Evolutionary conservation across 2,888 invertebrate genomes (phyloP), one percentile per base, ranked within the genome.

Genomic region (Andrena marginata): DNA sequence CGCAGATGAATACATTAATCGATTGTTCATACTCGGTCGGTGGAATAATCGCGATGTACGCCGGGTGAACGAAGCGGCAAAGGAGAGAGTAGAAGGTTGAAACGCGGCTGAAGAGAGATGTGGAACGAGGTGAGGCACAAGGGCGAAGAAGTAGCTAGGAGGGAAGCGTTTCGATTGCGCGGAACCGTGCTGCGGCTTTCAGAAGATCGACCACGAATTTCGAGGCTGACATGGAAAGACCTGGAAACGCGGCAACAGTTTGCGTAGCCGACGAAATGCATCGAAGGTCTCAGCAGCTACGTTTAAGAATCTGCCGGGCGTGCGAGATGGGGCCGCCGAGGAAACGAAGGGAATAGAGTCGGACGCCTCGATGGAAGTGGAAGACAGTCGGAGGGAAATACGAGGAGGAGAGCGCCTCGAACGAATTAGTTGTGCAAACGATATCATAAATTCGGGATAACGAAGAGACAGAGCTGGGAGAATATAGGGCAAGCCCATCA

Each of bases 1-100:
- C 71, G 75, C 76, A 71, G 82, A 80, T 76, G 82, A 82, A 80
- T 80, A 76, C 82, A 69, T 72, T 76, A 76, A 80, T 80, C 82
- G 80, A 82, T 82, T 80, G 82, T 76, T 82, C 80, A 71, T 63
- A 80, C 82, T 82, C 26, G 76, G 64, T 20, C 60, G 72, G 51
- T 29, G 72, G 82, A 73, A 81, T 81, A 77, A 83, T 83, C 82
- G 69, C 72, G 73, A 67, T 73, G 64, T 54, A 49, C 63, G 48
- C 29, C 71, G 80, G 71, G 20, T 63, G 76, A 82, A 54, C 23
- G 69, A 75, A 64, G 64, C 65, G 80, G 23, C 59, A 56, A 51
- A 33, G 51, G 29, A 42, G 42, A 20, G 49, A 20, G 59, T 35
- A 80, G 67, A 56, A 71, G 59, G 67, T 67, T 26, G 76, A 71